phyloP scores from a whole-genome alignment of 2,113 vertebrate genomes.

The Chauna torquata region DNA sequence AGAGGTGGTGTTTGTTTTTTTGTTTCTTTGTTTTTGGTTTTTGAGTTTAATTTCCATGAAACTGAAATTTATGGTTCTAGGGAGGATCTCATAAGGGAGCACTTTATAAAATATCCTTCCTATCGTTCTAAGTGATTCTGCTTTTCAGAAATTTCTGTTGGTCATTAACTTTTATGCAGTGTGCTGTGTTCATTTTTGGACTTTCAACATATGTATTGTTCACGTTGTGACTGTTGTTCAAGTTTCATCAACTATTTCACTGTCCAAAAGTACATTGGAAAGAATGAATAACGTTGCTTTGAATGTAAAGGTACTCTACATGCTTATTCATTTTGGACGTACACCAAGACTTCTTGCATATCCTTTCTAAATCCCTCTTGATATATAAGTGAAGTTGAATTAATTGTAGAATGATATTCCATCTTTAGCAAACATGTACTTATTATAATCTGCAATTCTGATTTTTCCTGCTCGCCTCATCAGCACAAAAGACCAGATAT shows the following conservation, averaged over 20 bases:
- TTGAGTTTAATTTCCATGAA: not conserved
- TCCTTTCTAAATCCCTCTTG: not conserved
- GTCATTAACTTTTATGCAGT: slow-evolving; percentile 14
- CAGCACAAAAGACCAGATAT: not conserved
- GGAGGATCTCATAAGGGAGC: not conserved
- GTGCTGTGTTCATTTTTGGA: not conserved
- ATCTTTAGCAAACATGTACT: not conserved
- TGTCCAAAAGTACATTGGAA: not conserved
- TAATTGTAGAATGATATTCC: not conserved
- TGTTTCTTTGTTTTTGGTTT: not conserved
- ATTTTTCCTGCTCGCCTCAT: not conserved
- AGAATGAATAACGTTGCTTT: not conserved
- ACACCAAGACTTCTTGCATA: not conserved
- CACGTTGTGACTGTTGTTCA: not conserved
- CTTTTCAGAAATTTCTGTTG: not conserved
- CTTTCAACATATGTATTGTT: slow-evolving; percentile 2
- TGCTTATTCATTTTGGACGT: not conserved
- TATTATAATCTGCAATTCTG: not conserved
- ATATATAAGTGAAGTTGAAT: not conserved
- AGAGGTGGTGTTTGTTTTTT: not conserved
- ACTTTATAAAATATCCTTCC: not conserved
- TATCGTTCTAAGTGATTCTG: not conserved
- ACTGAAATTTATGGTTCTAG: not conserved
- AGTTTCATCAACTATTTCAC: not conserved
- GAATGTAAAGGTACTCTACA: not conserved